phyloP scores from a whole-genome alignment of 2,888 invertebrate genomes.

The Agriopis aurantiaria region DNA sequence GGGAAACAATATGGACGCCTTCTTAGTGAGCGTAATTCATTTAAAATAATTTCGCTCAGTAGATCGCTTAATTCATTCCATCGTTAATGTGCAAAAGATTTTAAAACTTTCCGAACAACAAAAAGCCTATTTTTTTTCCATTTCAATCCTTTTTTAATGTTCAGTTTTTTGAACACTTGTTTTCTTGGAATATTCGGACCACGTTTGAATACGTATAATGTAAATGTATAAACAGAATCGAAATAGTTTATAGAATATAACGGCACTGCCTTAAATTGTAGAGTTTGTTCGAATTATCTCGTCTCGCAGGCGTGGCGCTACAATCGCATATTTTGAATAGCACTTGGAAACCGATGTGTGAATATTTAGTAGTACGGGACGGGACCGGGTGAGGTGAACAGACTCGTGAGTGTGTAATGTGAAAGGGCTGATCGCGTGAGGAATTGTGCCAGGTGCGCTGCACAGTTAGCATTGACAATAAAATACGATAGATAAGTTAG shows the following conservation, averaged over 20 bases:
- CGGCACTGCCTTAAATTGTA: slow-evolving; percentile 44
- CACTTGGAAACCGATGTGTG: not conserved
- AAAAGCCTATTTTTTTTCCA: slow-evolving; percentile 4
- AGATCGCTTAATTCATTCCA: not conserved
- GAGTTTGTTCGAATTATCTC: not conserved
- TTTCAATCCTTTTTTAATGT: not conserved
- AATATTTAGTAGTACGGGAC: not conserved
- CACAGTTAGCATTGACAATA: slow-evolving; percentile 45
- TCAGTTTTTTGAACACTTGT: slow-evolving; percentile 9
- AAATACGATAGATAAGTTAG: slow-evolving; percentile 36
- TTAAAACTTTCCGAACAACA: no score
- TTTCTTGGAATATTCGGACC: slow-evolving; percentile 22
- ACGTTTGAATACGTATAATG: slow-evolving; percentile 28
- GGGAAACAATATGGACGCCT: no score
- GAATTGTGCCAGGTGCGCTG: slow-evolving; percentile 39
- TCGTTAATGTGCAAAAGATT: no score
- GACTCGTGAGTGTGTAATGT: slow-evolving; percentile 35
- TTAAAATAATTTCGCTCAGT: not conserved
- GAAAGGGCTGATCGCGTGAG: slow-evolving; percentile 43
- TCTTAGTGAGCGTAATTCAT: not conserved
- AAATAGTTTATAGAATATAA: slow-evolving; percentile 40
- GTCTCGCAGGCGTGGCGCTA: not conserved
- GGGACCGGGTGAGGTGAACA: not conserved
- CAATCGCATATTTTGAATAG: not conserved
- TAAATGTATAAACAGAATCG: slow-evolving; percentile 42